Conservation (phyloP, 2,113 vertebrate genomes). For the Nanorana parkeri region DNA sequence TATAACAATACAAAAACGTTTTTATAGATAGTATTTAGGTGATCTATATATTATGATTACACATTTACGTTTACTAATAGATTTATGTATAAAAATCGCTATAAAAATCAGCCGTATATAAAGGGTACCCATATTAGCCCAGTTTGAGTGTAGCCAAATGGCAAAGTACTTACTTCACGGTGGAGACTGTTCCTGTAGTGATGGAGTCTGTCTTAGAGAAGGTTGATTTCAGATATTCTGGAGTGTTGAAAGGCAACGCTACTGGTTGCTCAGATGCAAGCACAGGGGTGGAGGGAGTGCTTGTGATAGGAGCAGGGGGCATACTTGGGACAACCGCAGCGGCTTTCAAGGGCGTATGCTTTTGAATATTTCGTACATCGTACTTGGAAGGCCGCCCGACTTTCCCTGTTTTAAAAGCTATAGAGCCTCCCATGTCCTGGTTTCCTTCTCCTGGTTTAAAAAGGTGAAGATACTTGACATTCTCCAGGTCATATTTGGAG, state of each 20-base stretch:
- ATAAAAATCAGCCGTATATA: not conserved
- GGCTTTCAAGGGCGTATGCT: slow-evolving; percentile 84
- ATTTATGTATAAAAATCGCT: no score
- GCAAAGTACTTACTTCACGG: slow-evolving; percentile 89
- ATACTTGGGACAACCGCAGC: slow-evolving; percentile 75
- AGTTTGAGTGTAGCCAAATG: not conserved
- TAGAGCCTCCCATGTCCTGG: slow-evolving; percentile 96
- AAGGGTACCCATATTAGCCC: not conserved
- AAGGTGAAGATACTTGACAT: slow-evolving; percentile 95
- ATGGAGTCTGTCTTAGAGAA: slow-evolving; percentile 99
- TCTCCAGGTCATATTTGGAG: slow-evolving; percentile 98
- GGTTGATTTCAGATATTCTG: slow-evolving; percentile 94
- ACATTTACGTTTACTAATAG: no score
- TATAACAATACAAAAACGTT: no score
- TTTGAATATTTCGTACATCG: slow-evolving; percentile 93
- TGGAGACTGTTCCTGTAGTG: slow-evolving; percentile 97
- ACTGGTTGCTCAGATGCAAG: slow-evolving; percentile 84
- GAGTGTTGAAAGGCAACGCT: slow-evolving; percentile 85
- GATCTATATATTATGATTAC: no score
- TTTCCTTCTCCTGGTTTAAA: slow-evolving; percentile 96
- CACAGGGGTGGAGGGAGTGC: slow-evolving; percentile 76
- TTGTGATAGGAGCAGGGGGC: slow-evolving; percentile 81
- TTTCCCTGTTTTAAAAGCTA: slow-evolving; percentile 97
- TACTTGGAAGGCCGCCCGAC: slow-evolving; percentile 98
- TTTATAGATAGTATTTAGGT: no score